Base-by-base conservation (phyloP, 1,140 invertebrate genomes). In the Hetaerina americana region DNA sequence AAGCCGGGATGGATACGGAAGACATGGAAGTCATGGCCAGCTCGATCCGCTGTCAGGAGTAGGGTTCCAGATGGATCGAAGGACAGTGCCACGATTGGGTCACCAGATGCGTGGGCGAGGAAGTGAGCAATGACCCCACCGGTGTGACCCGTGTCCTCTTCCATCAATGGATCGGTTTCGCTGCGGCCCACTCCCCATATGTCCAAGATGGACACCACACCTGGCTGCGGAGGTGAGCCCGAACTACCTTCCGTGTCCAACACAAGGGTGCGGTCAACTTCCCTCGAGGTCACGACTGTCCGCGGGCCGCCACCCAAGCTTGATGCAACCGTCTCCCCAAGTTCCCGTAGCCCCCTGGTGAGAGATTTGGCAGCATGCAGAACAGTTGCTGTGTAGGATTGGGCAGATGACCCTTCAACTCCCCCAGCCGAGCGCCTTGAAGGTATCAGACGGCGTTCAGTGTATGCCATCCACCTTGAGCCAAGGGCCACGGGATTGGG, bases 1-100 rank as follows among this genome's bases (percentile, higher is more conserved):
- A 96, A 94, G 86, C 98, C 96, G 0, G 96, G 91, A 77, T 96
- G 91, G 75, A 99, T 89, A 73, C 93, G 87, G 82, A 99, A 99
- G 67, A 99, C 86, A 81, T 99, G 92, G 81, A 99, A 99, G 78
- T 96, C 93, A 78, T 97, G 95, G 0, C 96, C 96, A n/a, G 91
- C 84, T 74, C 90, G 89, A 82, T 98, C 96, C 0, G 94, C 93
- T 0, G 96, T 98, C 70, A 98, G 84, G 26, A 99, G 83, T 67
- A 99, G 80, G 79, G 93, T 89, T 10, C 97, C 97, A 72, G 92
- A 95, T 5, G 90, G 88, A 80, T 98, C 96, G 82, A 99, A 99
- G 75, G 89, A 87, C 82, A 99, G 85, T 27, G 92, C 91, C 15
- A 96, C 91, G 70, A 99, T 88, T 0, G 95, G 91, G 77, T 96